Evolutionary conservation across 2,797 vertebrate species (phyloP).

Genomic region (Bradypus variegatus): DNA sequence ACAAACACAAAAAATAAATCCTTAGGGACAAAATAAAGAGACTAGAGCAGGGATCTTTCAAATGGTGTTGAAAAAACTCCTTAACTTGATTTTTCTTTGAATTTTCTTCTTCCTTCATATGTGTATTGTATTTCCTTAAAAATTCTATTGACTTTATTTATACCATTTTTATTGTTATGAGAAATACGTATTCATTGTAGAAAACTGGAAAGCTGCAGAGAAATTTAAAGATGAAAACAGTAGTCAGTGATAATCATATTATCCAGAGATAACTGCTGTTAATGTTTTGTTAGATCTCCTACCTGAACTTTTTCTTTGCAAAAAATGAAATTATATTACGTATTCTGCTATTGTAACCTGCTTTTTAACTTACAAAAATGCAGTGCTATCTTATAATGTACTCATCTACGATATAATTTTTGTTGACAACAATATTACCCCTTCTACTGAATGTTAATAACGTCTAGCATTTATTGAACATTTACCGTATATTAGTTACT

Average conservation of each 20-base stretch:
- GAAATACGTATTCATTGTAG: conserved; percentile 6
- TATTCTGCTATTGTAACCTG: background rate
- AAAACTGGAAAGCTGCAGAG: background rate
- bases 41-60: conserved; percentile 21
- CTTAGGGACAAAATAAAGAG: background rate
- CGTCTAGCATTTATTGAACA: too few relatives aligned
- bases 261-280: background rate
- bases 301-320: background rate
- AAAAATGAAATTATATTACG: background rate
- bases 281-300: background rate
- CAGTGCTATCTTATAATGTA: background rate
- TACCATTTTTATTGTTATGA: conserved; percentile 35
- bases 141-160: background rate
- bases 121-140: conserved; percentile 7
- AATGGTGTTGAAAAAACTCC: background rate
- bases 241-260: background rate
- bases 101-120: conserved; percentile 4
- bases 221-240: background rate
- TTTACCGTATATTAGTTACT: too few relatives aligned
- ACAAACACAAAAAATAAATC: background rate
- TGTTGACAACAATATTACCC: background rate
- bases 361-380: conserved; percentile 21
- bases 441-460: background rate
- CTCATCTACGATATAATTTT: conserved; percentile 2
- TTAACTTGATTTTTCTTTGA: conserved; percentile 3